Evolutionary conservation across 2,113 vertebrate genomes (phyloP).

Genomic region (Anoplopoma fimbria): DNA sequence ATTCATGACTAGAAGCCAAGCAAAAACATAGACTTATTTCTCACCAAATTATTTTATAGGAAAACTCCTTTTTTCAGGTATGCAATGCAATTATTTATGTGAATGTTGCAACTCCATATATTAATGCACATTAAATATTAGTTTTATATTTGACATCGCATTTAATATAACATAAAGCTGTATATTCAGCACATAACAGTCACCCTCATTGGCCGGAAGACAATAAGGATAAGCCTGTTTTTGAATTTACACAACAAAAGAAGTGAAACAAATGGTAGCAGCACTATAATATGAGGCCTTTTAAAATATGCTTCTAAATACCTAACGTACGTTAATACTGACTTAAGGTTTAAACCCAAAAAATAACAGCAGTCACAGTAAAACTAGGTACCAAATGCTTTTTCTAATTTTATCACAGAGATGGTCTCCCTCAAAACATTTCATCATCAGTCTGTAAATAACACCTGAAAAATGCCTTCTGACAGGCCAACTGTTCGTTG

Average conservation of each 20-base stretch:
- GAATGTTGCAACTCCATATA: not conserved
- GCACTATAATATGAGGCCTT: not conserved
- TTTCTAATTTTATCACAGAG: not conserved
- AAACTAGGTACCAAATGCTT: not conserved
- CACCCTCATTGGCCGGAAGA: not conserved
- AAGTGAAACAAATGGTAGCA: not conserved
- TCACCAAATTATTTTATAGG: not conserved
- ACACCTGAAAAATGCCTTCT: not conserved
- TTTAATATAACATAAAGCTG: not conserved
- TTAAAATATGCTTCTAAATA: not conserved
- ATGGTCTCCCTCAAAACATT: not conserved
- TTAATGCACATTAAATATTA: not conserved
- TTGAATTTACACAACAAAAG: not conserved
- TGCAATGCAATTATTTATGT: not conserved
- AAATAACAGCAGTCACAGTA: not conserved
- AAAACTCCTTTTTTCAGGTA: not conserved
- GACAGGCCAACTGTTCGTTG: not conserved
- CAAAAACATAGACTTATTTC: not conserved
- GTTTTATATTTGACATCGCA: not conserved
- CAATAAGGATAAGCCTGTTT: not conserved
- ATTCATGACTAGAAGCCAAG: not conserved
- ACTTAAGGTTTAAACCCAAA: not conserved
- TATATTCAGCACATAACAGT: not conserved
- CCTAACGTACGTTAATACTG: no score
- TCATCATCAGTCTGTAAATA: not conserved